phyloP scores from a whole-genome alignment of 1,140 invertebrate genomes.

The Tachypleus tridentatus region DNA sequence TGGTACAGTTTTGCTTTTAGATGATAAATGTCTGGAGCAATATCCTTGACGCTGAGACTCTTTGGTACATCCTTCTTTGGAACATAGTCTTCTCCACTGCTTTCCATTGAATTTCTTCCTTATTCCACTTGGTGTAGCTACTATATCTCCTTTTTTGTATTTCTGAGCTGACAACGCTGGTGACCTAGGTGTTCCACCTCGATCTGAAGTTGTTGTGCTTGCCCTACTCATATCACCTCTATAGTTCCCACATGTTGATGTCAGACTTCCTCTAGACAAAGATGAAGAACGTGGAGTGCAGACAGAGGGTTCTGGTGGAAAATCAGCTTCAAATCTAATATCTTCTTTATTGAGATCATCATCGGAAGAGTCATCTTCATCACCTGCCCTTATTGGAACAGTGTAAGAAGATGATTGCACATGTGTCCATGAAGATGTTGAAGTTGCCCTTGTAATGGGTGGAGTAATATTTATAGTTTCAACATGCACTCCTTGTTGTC shows the following conservation, averaged over 20 bases:
- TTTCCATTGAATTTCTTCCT: constrained; percentile 99
- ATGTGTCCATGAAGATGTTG: neutral
- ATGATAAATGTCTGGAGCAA: constrained; percentile 88
- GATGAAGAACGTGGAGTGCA: constrained; percentile 9
- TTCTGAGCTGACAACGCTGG: constrained; percentile 83
- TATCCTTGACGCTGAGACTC: constrained; percentile 93
- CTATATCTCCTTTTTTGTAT: constrained; percentile 97
- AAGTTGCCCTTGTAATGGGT: neutral
- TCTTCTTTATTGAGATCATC: constrained; percentile 76
- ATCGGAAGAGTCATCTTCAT: constrained; percentile 66
- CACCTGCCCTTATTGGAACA: neutral
- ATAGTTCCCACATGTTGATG: constrained; percentile 15
- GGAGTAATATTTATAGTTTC: neutral
- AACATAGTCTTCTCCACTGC: constrained; percentile 93
- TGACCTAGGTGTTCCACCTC: constrained; percentile 42
- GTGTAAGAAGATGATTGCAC: constrained; percentile 8
- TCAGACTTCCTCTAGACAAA: constrained; percentile 13
- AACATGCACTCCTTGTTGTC: neutral
- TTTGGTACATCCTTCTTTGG: constrained; percentile 90
- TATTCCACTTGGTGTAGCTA: constrained; percentile 89
- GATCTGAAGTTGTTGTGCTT: constrained; percentile 29
- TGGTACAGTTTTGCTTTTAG: constrained; percentile 55
- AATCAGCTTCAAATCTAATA: constrained; percentile 52
- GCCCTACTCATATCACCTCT: constrained; percentile 14
- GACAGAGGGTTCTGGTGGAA: neutral